These are phyloP conservation scores for Pseudorhombus dupliciocellatus DNA, from an alignment of 2,113 vertebrate genomes.

Conservation along the genomic window DNA sequence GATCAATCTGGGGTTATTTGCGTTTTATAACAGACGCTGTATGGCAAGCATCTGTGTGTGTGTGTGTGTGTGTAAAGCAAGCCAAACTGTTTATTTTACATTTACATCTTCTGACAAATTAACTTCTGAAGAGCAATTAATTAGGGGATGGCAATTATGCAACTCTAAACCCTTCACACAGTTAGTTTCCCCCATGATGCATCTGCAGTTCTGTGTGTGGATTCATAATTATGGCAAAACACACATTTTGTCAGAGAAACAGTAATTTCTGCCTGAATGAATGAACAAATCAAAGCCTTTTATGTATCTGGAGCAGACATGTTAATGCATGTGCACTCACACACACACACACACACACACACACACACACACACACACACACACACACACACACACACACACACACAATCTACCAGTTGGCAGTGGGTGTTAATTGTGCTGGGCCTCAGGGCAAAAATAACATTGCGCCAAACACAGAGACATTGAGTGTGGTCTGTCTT, in stretches of 20 bases:
- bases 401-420: slow-evolving; percentile 48
- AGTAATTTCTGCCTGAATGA: slow-evolving; percentile 41
- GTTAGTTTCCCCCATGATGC: slow-evolving; percentile 34
- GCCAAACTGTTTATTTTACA: slow-evolving; percentile 46
- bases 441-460: slow-evolving; percentile 75
- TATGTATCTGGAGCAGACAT: slow-evolving; percentile 46
- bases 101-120: slow-evolving; percentile 51
- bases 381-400: slow-evolving; percentile 22
- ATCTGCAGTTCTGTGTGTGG: slow-evolving; percentile 12
- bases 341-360: slow-evolving; percentile 1
- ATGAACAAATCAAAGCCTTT: slow-evolving; percentile 53
- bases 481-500: slow-evolving; percentile 38
- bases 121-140: slow-evolving; percentile 52
- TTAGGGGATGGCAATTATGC: slow-evolving; percentile 48
- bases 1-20: slow-evolving; percentile 48
- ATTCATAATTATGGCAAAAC: slow-evolving; percentile 40
- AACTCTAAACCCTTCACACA: slow-evolving; percentile 31
- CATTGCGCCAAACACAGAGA: slow-evolving; percentile 61
- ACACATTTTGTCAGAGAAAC: slow-evolving; percentile 39
- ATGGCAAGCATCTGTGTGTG: background rate
- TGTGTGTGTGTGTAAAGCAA: slow-evolving; percentile 19
- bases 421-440: slow-evolving; percentile 77
- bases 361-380: slow-evolving; percentile 18
- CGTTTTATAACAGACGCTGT: slow-evolving; percentile 31
- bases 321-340: slow-evolving; percentile 4